Base-by-base conservation (phyloP, 1,140 invertebrate species). In the Euwallacea similis region DNA sequence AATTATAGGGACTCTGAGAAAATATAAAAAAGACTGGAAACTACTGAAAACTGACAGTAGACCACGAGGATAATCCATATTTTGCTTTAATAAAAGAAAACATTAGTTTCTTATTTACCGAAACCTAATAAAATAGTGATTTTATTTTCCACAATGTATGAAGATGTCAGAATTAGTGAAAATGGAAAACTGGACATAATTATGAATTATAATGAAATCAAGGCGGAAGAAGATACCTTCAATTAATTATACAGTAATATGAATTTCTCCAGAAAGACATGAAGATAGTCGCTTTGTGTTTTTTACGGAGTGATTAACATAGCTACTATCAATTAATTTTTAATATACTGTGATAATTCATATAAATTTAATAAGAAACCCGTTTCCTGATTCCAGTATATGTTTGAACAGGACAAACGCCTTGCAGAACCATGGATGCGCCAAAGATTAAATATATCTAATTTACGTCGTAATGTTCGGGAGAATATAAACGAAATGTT, bases 181-280 rank as follows among this genome's bases (percentile, higher is more conserved):
- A n/a, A n/a, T n/a, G n/a, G n/a, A n/a, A n/a, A n/a, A n/a, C n/a
- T n/a, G n/a, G n/a, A n/a, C n/a, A n/a, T n/a, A n/a, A n/a, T n/a
- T n/a, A n/a, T n/a, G n/a, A 75, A 76, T 61, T 85, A 85, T 72
- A 83, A 86, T 72, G 58, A 64, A 16, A 83, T 81, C 15, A 85
- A 83, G 79, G 80, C 80, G 13, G 83, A 79, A 7, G 84, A 85
- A 0, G 84, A 85, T 73, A 77, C 69, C 11, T 78, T 84, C n/a
- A 79, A 85, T 74, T 78, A 83, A 76, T 78, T 84, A 76, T 79
- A 76, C 65, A 75, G 76, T 13, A 75, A 68, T 11, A 80, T 79
- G 71, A 80, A 74, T n/a, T 76, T 69, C 15, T 62, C 63, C 9
- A 65, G 71, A 69, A 69, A 73, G 10, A 73, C 66, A 58, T 7